These are phyloP conservation scores for Orussus abietinus DNA, from an alignment of 1,140 invertebrate genomes.

Conservation along the genomic window DNA sequence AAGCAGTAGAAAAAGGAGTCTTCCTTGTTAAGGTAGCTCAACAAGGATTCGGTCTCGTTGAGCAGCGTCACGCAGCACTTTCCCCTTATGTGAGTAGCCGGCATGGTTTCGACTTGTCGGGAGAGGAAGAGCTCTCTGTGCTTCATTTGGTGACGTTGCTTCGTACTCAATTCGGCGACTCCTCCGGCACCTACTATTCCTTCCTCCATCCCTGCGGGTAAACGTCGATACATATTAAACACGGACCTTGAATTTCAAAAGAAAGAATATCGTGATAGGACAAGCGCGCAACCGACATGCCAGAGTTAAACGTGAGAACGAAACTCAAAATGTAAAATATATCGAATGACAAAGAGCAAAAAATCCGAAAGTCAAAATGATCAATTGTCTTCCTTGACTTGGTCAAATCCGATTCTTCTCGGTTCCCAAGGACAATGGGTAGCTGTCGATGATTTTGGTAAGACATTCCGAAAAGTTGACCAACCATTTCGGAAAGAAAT, in stretches of 20 bases:
- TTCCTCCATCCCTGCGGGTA: constrained; percentile 56
- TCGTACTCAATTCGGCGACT: constrained; percentile 58
- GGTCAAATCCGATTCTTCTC: too few relatives aligned
- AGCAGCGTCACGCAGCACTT: constrained; percentile 98
- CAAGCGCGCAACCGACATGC: neutral
- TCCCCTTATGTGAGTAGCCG: constrained; percentile 96
- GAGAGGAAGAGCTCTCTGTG: constrained; percentile 98
- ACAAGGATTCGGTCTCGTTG: constrained; percentile 95
- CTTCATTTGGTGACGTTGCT: constrained; percentile 91
- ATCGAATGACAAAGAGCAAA: too few relatives aligned
- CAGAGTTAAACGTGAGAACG: neutral
- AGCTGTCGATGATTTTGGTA: too few relatives aligned
- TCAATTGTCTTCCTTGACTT: too few relatives aligned
- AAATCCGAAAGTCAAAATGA: too few relatives aligned
- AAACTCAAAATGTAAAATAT: too few relatives aligned
- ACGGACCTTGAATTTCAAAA: too few relatives aligned
- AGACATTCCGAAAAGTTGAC: too few relatives aligned
- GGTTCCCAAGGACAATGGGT: too few relatives aligned
- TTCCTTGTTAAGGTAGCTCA: constrained; percentile 96
- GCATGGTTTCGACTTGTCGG: constrained; percentile 95
- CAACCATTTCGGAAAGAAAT: too few relatives aligned
- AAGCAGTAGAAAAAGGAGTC: constrained; percentile 99
- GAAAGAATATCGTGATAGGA: constrained; percentile 14
- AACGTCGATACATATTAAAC: too few relatives aligned
- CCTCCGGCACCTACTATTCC: constrained; percentile 50